A percentile compares a stretch with the other conserved stretches of the same genome.
These are phyloP conservation scores for Mythimna impura DNA, from an alignment of 2,888 invertebrate genomes.

Conservation along the genomic window DNA sequence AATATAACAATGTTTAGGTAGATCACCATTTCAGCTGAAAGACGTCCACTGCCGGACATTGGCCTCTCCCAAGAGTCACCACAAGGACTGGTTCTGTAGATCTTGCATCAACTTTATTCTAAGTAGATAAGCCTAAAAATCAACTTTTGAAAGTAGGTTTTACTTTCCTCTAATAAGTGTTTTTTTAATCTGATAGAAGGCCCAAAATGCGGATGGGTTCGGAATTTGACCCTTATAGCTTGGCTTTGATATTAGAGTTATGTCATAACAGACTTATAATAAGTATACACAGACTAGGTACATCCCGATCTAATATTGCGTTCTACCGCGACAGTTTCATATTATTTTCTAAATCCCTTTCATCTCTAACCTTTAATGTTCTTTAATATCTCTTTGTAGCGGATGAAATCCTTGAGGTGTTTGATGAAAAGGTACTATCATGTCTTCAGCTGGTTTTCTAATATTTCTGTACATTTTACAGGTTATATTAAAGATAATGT, in stretches of 20 bases:
- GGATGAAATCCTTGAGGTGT: constrained; percentile 23
- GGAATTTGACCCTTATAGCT: constrained; percentile 27
- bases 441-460: not conserved
- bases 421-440: constrained; percentile 10
- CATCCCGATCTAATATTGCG: constrained; percentile 42
- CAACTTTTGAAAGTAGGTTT: too few species aligned
- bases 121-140: too few species aligned
- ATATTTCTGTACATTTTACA: not conserved
- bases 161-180: not conserved
- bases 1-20: too few species aligned
- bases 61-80: too few species aligned
- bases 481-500: not conserved
- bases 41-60: too few species aligned
- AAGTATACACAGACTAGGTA: constrained; percentile 21
- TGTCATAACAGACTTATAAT: constrained; percentile 5
- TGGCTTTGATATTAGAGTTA: constrained; percentile 27
- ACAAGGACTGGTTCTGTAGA: too few species aligned
- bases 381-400: constrained; percentile 45
- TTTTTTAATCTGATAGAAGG: constrained; percentile 22
- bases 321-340: constrained; percentile 41
- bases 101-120: too few species aligned
- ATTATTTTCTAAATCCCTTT: constrained; percentile 61
- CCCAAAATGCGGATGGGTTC: constrained; percentile 3
- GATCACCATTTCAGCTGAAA: too few species aligned
- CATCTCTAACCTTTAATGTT: constrained; percentile 52